A percentile compares a stretch with the other conserved stretches of the same genome.
These are phyloP conservation scores for Pachyuromys duprasi DNA, from an alignment of 2,797 vertebrate genomes.

Conservation along the genomic window DNA sequence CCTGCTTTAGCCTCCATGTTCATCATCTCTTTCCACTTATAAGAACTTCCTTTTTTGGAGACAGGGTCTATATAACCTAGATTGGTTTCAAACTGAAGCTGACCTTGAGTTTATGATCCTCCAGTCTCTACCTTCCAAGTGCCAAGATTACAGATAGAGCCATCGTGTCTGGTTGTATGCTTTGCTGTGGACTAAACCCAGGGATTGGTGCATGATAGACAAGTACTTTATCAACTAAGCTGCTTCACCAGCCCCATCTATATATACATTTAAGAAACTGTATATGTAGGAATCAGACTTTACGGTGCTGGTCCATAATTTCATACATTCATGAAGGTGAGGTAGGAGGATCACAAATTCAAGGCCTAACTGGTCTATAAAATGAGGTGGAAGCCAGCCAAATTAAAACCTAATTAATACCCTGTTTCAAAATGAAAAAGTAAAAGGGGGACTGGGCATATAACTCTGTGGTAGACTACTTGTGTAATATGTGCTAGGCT, in stretches of 20 bases:
- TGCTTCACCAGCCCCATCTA: not conserved
- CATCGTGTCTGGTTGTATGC: not conserved
- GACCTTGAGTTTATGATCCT: not conserved
- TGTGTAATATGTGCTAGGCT: not conserved
- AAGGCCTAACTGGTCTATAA: not conserved
- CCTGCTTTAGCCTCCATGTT: not conserved
- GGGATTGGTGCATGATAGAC: not conserved
- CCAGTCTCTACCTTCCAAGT: not conserved
- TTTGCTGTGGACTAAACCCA: not conserved
- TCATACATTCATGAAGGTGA: not conserved
- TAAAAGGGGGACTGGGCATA: not conserved
- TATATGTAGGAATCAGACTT: not conserved
- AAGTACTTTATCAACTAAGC: not conserved
- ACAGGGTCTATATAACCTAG: not conserved
- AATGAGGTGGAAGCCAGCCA: not conserved
- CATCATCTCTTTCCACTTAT: conserved; percentile 23
- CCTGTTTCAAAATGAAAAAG: not conserved
- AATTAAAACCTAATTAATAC: not conserved
- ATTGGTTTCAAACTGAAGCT: not conserved
- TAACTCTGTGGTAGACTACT: not conserved
- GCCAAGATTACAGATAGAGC: not conserved
- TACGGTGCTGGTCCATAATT: not conserved
- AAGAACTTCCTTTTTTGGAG: not conserved
- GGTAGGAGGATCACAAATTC: not conserved
- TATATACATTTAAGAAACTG: not conserved